Evolutionary conservation across 2,797 vertebrate genomes (phyloP).

Genomic region (Poecile montanus): DNA sequence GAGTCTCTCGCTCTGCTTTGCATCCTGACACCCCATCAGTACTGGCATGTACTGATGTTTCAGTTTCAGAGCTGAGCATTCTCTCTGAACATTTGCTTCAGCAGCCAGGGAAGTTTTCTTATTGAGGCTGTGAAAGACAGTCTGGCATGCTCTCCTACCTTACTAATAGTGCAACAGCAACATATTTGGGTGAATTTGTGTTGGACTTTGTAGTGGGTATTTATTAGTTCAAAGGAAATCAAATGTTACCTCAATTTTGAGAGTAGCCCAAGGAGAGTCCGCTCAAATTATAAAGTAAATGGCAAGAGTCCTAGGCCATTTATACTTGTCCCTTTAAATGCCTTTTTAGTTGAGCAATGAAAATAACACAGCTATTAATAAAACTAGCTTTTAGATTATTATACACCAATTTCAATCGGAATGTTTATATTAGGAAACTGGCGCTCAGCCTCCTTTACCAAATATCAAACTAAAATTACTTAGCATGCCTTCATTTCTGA

Average conservation of each 20-base stretch:
- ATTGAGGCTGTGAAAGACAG: background rate
- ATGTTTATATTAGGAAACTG: background rate
- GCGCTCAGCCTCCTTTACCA: background rate
- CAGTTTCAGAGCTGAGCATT: background rate
- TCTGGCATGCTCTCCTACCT: background rate
- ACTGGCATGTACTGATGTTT: background rate
- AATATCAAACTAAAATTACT: background rate
- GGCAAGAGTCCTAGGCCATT: background rate
- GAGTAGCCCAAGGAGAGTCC: background rate
- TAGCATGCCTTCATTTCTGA: background rate
- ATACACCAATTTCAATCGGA: background rate
- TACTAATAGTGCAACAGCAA: background rate
- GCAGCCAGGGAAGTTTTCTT: background rate
- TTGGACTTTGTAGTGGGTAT: background rate
- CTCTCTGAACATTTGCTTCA: background rate
- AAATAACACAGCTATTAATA: conserved; percentile 3
- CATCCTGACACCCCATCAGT: background rate
- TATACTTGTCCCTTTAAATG: background rate
- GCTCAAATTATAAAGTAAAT: background rate
- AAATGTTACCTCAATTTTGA: background rate
- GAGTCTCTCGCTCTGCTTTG: background rate
- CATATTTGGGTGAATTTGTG: background rate
- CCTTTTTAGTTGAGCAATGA: background rate
- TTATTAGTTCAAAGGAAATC: background rate
- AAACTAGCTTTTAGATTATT: background rate